A percentile compares a stretch with the other conserved stretches of the same genome.
phyloP scores from a whole-genome alignment of 2,888 invertebrate genomes.

The Troides helena region DNA sequence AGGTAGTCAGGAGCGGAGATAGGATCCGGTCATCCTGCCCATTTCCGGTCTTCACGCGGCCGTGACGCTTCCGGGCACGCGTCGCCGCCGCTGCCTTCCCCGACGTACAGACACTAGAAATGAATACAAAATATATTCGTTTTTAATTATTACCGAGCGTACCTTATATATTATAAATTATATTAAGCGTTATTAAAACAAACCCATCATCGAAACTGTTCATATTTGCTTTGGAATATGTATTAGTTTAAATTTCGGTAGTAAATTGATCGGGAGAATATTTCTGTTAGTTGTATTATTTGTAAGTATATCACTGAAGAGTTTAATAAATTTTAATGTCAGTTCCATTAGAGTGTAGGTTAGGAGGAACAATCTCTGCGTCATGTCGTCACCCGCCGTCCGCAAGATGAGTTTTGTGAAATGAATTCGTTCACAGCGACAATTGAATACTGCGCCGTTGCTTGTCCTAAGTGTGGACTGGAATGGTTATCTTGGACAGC shows the following conservation, averaged over 20 bases:
- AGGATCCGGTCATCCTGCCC: constrained; percentile 81
- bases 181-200: too few relatives aligned
- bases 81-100: constrained; percentile 64
- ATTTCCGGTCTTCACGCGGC: constrained; percentile 81
- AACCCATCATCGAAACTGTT: too few relatives aligned
- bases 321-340: constrained; percentile 29
- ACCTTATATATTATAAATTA: background rate
- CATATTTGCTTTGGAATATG: too few relatives aligned
- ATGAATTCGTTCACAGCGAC: constrained; percentile 72
- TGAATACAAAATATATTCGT: constrained; percentile 15
- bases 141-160: background rate
- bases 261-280: too few relatives aligned
- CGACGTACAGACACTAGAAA: constrained; percentile 57
- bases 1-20: constrained; percentile 77
- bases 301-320: too few relatives aligned
- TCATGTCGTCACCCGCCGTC: constrained; percentile 57
- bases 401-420: constrained; percentile 77
- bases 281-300: too few relatives aligned
- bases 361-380: constrained; percentile 43
- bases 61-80: constrained; percentile 80
- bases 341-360: constrained; percentile 45
- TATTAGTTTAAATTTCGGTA: too few relatives aligned
- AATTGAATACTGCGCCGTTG: constrained; percentile 53
- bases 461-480: constrained; percentile 34
- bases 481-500: constrained; percentile 47